Base-by-base conservation (phyloP, 2,888 invertebrate species). In the Stegophylla sp. region DNA sequence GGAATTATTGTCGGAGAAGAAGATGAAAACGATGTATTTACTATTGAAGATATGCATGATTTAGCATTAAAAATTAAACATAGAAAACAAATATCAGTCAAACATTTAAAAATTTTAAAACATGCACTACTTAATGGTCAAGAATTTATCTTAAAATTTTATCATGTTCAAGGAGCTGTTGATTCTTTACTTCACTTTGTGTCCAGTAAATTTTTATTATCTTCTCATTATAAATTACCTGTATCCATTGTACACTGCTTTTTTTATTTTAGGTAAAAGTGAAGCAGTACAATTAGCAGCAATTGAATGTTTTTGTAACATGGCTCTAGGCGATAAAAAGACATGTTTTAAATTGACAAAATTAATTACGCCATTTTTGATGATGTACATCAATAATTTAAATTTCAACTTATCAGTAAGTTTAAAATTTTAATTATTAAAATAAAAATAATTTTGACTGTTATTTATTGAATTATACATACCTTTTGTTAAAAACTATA, bases 231-330 rank as follows among this genome's bases (percentile, higher is more conserved):
- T 82, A n/a, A 26, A 45, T 12, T 7, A 26, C 34, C 1, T 45
- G 7, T 1, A 23, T 48, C 3, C 20, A 48, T 13, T 53, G 20
- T 41, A 17, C 17, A 41, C 34, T 56, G 17, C 56, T 43, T 45
- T 67, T 7, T 77, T 71, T 77, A 56, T 86, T 86, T 77, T 86
- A 87, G 88, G 89, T 69, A 84, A 84, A n/a, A 87, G 89, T 83
- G 86, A 88, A 1, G 86, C 84, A n/a, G 86, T 88, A 64, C 89
- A 90, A 84, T 85, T 88, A 59, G 86, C 86, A 2, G 89, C 90
- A 0, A 88, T 88, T 0, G 88, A 88, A 26, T 90, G 90, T 83
- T 87, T 87, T 72, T 90, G 90, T 83, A 90, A 90, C 85, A 85
- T 90, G 73, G 87, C 90, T 0, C 85, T 90, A 0, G 89, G 88